Evolutionary conservation across 23 tunicate genomes (phyloP).

Genomic region (Ascidia mentula): DNA sequence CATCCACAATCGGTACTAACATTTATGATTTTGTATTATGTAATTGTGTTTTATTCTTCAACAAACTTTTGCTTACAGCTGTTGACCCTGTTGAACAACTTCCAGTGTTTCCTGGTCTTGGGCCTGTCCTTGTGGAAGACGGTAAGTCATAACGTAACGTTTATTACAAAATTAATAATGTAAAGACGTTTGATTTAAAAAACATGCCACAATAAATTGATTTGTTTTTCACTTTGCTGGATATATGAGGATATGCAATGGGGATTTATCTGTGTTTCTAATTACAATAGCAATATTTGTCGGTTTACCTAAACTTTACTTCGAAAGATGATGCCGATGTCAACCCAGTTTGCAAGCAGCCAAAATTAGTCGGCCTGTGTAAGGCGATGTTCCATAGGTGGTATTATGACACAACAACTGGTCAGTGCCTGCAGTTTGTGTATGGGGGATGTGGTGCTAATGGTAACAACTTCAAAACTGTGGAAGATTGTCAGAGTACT

Average conservation of each 20-base stretch:
- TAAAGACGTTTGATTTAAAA: too few species aligned
- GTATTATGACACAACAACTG: constrained; percentile 25
- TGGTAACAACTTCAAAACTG: constrained; percentile 26
- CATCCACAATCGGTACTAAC: neutral
- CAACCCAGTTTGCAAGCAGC: constrained; percentile 7
- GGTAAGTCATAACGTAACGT: too few species aligned
- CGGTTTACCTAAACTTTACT: too few species aligned
- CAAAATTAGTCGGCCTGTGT: constrained; percentile 23
- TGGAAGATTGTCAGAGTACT: constrained; percentile 9
- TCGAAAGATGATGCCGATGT: neutral
- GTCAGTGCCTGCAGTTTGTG: constrained; percentile 26
- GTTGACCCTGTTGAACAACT: constrained; percentile 1
- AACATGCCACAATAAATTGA: too few species aligned
- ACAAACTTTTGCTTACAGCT: neutral
- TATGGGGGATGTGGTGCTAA: constrained; percentile 57
- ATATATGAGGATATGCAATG: too few species aligned
- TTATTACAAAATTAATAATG: too few species aligned
- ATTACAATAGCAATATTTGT: too few species aligned
- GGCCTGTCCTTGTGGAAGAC: constrained; percentile 24
- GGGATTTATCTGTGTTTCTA: too few species aligned
- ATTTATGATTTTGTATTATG: neutral
- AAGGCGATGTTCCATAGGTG: constrained; percentile 26
- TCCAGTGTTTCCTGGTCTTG: constrained; percentile 14
- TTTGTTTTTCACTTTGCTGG: too few species aligned
- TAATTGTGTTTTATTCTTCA: neutral